A percentile compares a stretch with the other conserved stretches of the same genome.
phyloP scores from a whole-genome alignment of 1,140 invertebrate species.

The Lepidurus apus region DNA sequence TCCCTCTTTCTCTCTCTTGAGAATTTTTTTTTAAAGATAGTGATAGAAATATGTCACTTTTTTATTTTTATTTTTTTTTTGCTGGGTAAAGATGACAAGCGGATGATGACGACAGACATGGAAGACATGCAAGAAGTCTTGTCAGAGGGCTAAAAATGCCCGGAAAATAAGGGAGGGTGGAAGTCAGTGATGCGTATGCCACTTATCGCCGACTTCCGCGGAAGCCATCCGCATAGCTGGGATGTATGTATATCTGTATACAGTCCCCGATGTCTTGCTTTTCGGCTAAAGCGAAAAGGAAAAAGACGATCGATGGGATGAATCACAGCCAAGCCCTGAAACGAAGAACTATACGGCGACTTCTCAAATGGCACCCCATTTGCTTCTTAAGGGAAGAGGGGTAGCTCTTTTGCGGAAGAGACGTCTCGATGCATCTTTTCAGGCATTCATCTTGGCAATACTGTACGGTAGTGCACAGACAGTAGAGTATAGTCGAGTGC shows the following conservation, averaged over 20 bases:
- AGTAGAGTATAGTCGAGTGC: neutral
- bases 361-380: neutral
- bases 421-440: too few species aligned
- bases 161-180: neutral
- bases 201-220: constrained; percentile 11
- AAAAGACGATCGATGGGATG: neutral
- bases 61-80: too few species aligned
- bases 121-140: neutral
- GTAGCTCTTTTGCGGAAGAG: neutral
- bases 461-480: too few species aligned
- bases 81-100: neutral
- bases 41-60: neutral
- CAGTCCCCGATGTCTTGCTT: neutral
- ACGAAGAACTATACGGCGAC: neutral
- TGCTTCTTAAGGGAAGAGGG: neutral
- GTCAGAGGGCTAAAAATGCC: neutral
- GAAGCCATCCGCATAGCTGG: neutral
- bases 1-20: too few species aligned
- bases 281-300: neutral
- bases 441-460: too few species aligned
- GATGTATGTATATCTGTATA: neutral
- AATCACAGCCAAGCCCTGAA: constrained; percentile 1
- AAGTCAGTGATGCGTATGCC: constrained; percentile 4
- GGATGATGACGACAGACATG: neutral
- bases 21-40: neutral